Conservation (phyloP, 1,140 invertebrate genomes). For the Homalodisca vitripennis region DNA sequence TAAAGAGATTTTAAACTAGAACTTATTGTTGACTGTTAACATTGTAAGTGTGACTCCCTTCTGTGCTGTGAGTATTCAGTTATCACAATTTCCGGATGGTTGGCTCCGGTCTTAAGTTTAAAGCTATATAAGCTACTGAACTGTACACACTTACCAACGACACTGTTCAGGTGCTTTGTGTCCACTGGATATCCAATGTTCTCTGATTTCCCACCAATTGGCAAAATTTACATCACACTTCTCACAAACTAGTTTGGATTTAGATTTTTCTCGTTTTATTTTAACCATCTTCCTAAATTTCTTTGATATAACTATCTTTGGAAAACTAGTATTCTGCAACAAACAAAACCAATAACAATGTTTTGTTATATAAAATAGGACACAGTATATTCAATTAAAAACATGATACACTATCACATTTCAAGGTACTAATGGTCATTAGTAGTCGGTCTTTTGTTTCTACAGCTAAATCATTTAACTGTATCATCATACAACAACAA, state of each 20-base stretch:
- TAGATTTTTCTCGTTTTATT: not conserved
- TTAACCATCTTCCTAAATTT: no score
- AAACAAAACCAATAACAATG: no score
- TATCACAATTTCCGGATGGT: not conserved
- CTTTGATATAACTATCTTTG: no score
- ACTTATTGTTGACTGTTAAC: not conserved
- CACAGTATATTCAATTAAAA: no score
- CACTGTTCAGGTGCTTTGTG: slow-evolving; percentile 14
- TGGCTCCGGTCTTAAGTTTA: not conserved
- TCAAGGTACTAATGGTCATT: no score
- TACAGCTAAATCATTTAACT: no score
- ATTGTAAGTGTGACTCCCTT: not conserved
- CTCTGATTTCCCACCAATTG: slow-evolving; percentile 15
- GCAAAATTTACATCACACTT: not conserved
- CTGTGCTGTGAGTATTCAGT: not conserved
- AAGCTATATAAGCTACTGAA: no score
- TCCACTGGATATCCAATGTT: not conserved
- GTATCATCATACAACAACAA: no score
- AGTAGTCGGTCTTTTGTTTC: no score
- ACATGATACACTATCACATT: no score
- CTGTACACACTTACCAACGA: slow-evolving; percentile 8
- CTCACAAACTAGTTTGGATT: slow-evolving; percentile 10
- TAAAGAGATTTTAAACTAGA: not conserved
- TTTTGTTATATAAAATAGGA: no score
- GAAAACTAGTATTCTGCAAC: no score